Conservation (phyloP, 2,888 invertebrate genomes). For the Sphinx pinastri region DNA sequence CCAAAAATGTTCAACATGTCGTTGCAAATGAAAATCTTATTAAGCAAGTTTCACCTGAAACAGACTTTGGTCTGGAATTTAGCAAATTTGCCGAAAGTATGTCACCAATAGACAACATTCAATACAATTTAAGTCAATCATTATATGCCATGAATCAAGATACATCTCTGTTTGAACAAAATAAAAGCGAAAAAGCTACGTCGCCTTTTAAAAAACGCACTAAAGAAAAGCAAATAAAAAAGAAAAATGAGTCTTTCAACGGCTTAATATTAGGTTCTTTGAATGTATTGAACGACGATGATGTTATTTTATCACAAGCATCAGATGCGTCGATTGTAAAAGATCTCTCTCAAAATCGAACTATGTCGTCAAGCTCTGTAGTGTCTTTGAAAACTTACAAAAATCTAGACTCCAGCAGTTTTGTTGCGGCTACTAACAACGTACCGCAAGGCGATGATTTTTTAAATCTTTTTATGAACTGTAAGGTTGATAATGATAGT, state of each 20-base stretch:
- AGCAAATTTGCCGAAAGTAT: background rate
- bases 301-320: conserved; percentile 39
- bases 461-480: conserved; percentile 51
- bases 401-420: conserved; percentile 65
- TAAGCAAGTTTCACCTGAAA: background rate
- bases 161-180: no score
- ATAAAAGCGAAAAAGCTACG: background rate
- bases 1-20: background rate
- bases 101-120: conserved; percentile 7
- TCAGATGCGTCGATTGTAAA: conserved; percentile 38
- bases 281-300: conserved; percentile 61
- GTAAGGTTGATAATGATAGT: conserved; percentile 25
- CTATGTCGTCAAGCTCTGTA: conserved; percentile 57
- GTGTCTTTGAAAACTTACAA: conserved; percentile 63
- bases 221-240: conserved; percentile 25
- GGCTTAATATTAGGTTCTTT: conserved; percentile 60
- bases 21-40: background rate
- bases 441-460: conserved; percentile 55
- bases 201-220: conserved; percentile 5
- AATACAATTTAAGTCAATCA: background rate
- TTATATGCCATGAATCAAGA: background rate
- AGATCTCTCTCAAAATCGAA: conserved; percentile 41
- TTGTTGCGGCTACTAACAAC: conserved; percentile 43
- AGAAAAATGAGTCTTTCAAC: conserved; percentile 39
- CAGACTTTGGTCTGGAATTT: background rate